These are phyloP conservation scores for Aphodius sticticus DNA, from an alignment of 2,888 invertebrate genomes.

Conservation along the genomic window DNA sequence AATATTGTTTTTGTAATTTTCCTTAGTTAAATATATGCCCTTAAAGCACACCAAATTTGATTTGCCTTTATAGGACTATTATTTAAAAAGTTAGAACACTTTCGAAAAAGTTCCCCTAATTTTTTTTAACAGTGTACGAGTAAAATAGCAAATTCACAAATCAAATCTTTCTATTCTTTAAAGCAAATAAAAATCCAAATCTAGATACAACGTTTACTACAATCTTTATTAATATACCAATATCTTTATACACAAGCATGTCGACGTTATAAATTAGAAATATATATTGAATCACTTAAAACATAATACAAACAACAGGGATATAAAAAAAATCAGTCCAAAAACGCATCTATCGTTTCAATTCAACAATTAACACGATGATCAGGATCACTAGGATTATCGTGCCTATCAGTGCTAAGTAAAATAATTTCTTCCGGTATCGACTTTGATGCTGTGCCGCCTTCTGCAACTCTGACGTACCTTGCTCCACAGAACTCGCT, in stretches of 20 bases:
- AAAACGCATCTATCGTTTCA: constrained; percentile 29
- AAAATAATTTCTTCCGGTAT: constrained; percentile 77
- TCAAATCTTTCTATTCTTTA: no score
- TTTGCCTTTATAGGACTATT: no score
- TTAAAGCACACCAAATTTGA: no score
- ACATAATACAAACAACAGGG: not conserved
- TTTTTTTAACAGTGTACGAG: no score
- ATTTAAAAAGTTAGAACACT: no score
- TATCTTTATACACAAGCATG: constrained; percentile 4
- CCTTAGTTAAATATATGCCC: no score
- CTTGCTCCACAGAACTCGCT: constrained; percentile 79
- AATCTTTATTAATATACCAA: not conserved
- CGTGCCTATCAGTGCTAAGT: constrained; percentile 72
- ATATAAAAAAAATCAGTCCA: not conserved
- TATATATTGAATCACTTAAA: constrained; percentile 5
- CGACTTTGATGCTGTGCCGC: constrained; percentile 81
- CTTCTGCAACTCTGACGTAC: constrained; percentile 79
- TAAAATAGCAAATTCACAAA: no score
- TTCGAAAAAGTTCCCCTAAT: no score
- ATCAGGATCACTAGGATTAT: constrained; percentile 74
- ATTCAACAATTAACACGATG: constrained; percentile 61
- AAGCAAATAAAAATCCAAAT: not conserved
- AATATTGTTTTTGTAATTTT: no score
- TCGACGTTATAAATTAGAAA: not conserved
- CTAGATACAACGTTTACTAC: not conserved